Evolutionary conservation across 2,888 invertebrate genomes (phyloP).

Genomic region (Nymphalis c-album): DNA sequence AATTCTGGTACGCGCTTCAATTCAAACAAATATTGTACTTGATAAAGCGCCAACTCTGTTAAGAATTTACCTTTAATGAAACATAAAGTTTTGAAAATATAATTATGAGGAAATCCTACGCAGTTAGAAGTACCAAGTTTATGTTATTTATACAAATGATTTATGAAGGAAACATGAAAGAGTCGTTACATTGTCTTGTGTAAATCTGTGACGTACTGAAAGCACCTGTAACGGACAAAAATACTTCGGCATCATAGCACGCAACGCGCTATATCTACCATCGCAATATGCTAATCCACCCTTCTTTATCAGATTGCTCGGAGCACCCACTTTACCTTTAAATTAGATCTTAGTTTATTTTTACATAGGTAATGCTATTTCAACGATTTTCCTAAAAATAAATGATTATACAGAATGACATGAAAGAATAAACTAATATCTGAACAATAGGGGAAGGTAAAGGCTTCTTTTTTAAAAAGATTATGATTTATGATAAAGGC

Average conservation of each 20-base stretch:
- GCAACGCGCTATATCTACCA: constrained; percentile 46
- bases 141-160: constrained; percentile 30
- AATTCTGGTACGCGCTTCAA: neutral
- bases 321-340: constrained; percentile 19
- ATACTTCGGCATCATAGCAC: constrained; percentile 36
- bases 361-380: neutral
- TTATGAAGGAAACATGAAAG: constrained; percentile 35
- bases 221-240: constrained; percentile 36
- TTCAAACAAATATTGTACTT: constrained; percentile 9
- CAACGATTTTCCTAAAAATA: too few relatives aligned
- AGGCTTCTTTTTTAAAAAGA: too few relatives aligned
- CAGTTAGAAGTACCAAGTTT: constrained; percentile 27
- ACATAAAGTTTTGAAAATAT: constrained; percentile 3
- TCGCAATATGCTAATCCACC: constrained; percentile 53
- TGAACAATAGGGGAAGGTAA: too few relatives aligned
- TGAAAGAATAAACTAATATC: too few relatives aligned
- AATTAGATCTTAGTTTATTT: constrained; percentile 17
- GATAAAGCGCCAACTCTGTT: constrained; percentile 2
- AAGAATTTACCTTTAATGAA: neutral
- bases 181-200: constrained; percentile 35
- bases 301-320: constrained; percentile 55
- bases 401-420: too few relatives aligned
- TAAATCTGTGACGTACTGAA: constrained; percentile 32
- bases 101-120: constrained; percentile 8
- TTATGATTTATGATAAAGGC: too few relatives aligned